These are phyloP conservation scores for Drosophila eugracilis DNA, from an alignment of 1,140 invertebrate species.

Conservation along the genomic window DNA sequence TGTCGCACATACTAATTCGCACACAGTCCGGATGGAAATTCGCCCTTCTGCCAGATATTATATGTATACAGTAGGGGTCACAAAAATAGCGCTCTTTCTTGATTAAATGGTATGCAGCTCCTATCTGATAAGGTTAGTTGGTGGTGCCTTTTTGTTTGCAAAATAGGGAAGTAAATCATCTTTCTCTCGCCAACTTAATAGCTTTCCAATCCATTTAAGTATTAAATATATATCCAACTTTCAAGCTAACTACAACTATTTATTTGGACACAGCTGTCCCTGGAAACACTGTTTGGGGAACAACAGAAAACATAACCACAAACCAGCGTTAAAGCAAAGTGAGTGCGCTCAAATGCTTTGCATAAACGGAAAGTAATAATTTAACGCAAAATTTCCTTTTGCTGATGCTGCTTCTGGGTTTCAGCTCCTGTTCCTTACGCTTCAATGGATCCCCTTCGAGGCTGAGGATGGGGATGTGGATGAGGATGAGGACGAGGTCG, in stretches of 20 bases:
- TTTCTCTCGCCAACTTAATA: neutral
- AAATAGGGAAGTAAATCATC: neutral
- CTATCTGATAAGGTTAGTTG: too few species aligned
- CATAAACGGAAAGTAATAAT: slow-evolving; percentile 84
- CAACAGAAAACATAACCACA: slow-evolving; percentile 61
- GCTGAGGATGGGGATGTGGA: slow-evolving; percentile 21
- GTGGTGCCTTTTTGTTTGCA: too few species aligned
- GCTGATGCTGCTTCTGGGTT: slow-evolving; percentile 54
- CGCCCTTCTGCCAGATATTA: slow-evolving; percentile 13
- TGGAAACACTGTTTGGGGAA: slow-evolving; percentile 21
- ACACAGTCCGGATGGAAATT: slow-evolving; percentile 51
- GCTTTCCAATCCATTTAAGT: neutral
- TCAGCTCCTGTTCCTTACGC: slow-evolving; percentile 74
- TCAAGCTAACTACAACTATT: too few species aligned
- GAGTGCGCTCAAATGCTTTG: slow-evolving; percentile 79
- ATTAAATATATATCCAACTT: neutral
- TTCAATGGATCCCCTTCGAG: slow-evolving; percentile 61
- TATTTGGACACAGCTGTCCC: neutral
- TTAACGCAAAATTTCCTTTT: slow-evolving; percentile 84
- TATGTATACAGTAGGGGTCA: neutral
- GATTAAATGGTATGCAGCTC: too few species aligned
- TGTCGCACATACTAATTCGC: slow-evolving; percentile 83
- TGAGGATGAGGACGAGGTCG: slow-evolving; percentile 4
- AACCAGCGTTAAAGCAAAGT: slow-evolving; percentile 65
- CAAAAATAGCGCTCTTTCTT: too few species aligned